phyloP scores from a whole-genome alignment of 2,797 vertebrate genomes.

The Muscicapa striata region DNA sequence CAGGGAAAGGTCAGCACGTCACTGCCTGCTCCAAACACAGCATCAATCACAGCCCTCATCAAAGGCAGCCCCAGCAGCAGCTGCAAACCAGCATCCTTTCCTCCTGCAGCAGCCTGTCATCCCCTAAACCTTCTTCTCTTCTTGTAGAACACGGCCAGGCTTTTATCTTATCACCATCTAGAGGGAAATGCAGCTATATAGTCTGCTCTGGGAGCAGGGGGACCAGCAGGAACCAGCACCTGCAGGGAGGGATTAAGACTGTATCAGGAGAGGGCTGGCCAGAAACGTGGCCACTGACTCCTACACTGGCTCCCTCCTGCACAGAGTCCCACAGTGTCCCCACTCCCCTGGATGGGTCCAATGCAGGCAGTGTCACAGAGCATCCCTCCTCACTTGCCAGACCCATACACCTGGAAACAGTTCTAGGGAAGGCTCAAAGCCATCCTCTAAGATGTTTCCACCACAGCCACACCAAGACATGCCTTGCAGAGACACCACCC shows the following conservation, averaged over 20 bases:
- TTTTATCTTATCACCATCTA: conserved; percentile 20
- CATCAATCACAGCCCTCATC: conserved; percentile 75
- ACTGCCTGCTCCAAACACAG: conserved; percentile 26
- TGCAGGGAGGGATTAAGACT: background rate
- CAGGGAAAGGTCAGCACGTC: conserved; percentile 69
- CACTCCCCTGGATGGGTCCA: background rate
- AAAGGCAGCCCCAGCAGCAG: conserved; percentile 31
- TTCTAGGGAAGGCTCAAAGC: background rate
- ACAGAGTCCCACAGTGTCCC: fast-evolving
- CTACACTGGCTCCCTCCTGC: background rate
- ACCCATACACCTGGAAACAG: fast-evolving
- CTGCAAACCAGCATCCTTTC: conserved; percentile 38
- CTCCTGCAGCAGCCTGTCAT: background rate
- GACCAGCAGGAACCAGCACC: background rate
- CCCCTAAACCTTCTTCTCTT: background rate
- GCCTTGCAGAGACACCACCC: fast-evolving
- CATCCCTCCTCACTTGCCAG: background rate
- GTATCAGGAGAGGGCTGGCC: background rate
- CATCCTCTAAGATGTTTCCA: background rate
- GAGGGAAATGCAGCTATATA: background rate
- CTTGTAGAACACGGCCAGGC: background rate
- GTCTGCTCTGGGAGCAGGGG: background rate
- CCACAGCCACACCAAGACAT: fast-evolving
- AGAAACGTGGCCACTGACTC: background rate
- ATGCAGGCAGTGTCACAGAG: fast-evolving